Conservation (phyloP, 2,797 vertebrate genomes). For the Onychomys leucogaster region DNA sequence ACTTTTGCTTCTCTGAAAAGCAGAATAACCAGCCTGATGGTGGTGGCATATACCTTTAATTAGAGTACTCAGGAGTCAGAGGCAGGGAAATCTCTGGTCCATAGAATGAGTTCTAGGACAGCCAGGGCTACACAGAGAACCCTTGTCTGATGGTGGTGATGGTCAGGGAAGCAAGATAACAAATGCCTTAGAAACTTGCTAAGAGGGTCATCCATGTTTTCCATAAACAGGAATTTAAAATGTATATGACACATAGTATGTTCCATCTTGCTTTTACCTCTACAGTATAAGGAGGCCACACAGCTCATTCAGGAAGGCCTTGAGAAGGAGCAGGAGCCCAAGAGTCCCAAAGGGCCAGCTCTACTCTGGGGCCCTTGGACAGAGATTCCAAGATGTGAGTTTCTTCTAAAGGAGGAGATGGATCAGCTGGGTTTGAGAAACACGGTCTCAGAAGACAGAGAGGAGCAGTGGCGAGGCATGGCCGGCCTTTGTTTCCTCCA, state of each 20-base stretch:
- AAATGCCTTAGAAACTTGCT: not conserved
- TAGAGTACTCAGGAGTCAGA: not conserved
- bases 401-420: not conserved
- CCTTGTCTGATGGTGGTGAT: not conserved
- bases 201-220: not conserved
- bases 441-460: not conserved
- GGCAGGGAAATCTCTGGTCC: not conserved
- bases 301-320: not conserved
- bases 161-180: not conserved
- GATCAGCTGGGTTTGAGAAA: not conserved
- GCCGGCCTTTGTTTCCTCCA: not conserved
- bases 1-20: conserved; percentile 1
- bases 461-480: rapidly evolving
- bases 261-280: not conserved
- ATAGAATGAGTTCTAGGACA: not conserved
- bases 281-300: not conserved
- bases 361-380: too few species aligned
- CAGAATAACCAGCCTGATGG: not conserved
- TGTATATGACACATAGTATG: rapidly evolving
- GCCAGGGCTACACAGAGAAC: not conserved
- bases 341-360: not conserved
- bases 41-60: not conserved
- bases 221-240: not conserved
- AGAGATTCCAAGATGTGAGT: not conserved
- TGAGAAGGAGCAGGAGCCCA: not conserved